Evolutionary conservation across 2,113 vertebrate species (phyloP).

Genomic region (Hipposideros armiger): DNA sequence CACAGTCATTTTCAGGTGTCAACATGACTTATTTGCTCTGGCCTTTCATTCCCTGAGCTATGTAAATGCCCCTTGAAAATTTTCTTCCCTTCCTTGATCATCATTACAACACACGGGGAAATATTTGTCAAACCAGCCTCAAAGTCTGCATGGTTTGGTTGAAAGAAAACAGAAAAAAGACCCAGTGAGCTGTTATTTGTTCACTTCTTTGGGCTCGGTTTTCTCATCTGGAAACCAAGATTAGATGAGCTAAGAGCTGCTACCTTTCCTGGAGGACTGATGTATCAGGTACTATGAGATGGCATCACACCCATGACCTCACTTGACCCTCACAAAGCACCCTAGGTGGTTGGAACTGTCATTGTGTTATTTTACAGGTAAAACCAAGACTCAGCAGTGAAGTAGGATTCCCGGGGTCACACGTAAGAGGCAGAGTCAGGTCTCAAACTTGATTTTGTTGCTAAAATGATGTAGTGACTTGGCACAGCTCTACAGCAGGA

Average conservation of each 20-base stretch:
- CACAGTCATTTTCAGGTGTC: background rate
- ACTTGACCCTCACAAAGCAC: background rate
- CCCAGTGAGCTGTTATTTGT: background rate
- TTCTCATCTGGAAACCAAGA: background rate
- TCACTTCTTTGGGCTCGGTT: background rate
- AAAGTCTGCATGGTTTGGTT: background rate
- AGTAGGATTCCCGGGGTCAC: background rate
- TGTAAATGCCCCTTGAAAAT: background rate
- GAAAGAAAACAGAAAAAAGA: conserved; percentile 1
- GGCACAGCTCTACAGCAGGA: background rate
- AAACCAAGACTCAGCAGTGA: background rate
- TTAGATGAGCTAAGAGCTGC: background rate
- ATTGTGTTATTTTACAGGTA: background rate
- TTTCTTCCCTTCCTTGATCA: background rate
- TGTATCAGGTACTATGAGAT: rapidly evolving
- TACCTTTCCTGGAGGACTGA: background rate
- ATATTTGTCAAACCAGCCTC: background rate
- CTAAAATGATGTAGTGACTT: background rate
- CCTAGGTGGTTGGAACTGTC: background rate
- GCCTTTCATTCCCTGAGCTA: background rate
- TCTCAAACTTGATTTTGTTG: background rate
- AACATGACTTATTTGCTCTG: background rate
- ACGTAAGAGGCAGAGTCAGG: background rate
- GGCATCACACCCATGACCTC: rapidly evolving
- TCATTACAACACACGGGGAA: background rate